Evolutionary conservation across 2,888 invertebrate species (phyloP).

Genomic region (Melinaea menophilus): DNA sequence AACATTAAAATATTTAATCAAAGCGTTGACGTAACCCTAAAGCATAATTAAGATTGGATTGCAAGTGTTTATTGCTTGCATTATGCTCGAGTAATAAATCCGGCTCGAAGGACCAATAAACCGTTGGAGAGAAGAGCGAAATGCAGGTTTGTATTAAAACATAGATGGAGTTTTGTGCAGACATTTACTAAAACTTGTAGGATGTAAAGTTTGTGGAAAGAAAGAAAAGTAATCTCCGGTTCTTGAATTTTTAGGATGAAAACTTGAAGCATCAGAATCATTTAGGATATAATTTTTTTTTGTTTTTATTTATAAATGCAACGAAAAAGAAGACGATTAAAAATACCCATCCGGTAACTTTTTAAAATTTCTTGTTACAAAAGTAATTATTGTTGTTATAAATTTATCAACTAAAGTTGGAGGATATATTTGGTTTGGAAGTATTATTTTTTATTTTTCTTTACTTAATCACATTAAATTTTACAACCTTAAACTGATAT

Average conservation of each 20-base stretch:
- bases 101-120: slow-evolving; percentile 59
- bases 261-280: slow-evolving; percentile 15
- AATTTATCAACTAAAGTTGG: too few relatives aligned
- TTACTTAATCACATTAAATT: too few relatives aligned
- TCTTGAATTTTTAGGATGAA: slow-evolving; percentile 23
- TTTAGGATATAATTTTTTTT: slow-evolving; percentile 12
- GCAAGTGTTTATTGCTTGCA: slow-evolving; percentile 56
- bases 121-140: slow-evolving; percentile 43
- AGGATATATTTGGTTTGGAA: too few relatives aligned
- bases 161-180: slow-evolving; percentile 27
- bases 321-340: too few relatives aligned
- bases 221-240: slow-evolving; percentile 25
- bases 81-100: slow-evolving; percentile 55
- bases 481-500: too few relatives aligned
- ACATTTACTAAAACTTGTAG: slow-evolving; percentile 24
- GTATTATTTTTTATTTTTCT: too few relatives aligned
- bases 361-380: too few relatives aligned
- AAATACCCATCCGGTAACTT: too few relatives aligned
- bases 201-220: slow-evolving; percentile 21
- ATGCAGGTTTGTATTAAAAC: slow-evolving; percentile 32
- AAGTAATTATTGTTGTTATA: too few relatives aligned
- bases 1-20: slow-evolving; percentile 17
- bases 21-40: slow-evolving; percentile 39
- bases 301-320: slow-evolving; percentile 6
- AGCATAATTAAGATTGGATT: slow-evolving; percentile 54